These are phyloP conservation scores for Alexandromys fortis DNA, from an alignment of 2,113 vertebrate genomes.

Conservation along the genomic window DNA sequence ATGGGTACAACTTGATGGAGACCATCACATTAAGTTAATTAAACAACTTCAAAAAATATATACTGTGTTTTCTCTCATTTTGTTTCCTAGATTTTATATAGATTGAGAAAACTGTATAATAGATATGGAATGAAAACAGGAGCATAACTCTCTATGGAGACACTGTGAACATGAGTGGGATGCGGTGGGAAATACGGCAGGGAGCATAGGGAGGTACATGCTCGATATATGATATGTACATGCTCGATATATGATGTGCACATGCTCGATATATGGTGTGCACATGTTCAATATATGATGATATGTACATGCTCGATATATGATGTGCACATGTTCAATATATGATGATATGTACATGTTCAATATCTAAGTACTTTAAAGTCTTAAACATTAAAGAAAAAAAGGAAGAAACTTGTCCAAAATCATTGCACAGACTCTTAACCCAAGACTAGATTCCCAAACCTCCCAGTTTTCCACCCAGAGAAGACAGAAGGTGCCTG, in stretches of 20 bases:
- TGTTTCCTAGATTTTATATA: neutral
- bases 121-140: neutral
- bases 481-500: accelerated
- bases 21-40: neutral
- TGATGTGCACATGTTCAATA: too few relatives aligned
- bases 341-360: too few relatives aligned
- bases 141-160: neutral
- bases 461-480: neutral
- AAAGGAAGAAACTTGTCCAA: neutral
- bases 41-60: neutral
- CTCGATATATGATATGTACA: neutral
- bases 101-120: neutral
- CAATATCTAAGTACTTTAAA: neutral
- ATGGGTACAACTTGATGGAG: neutral
- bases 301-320: too few relatives aligned
- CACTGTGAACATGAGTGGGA: neutral
- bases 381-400: neutral
- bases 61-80: neutral
- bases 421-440: neutral
- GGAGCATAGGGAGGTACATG: neutral
- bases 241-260: neutral
- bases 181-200: too few relatives aligned
- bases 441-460: neutral
- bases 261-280: too few relatives aligned
- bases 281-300: too few relatives aligned